Evolutionary conservation across 2,888 invertebrate genomes (phyloP).

Genomic region (Encarsia formosa): DNA sequence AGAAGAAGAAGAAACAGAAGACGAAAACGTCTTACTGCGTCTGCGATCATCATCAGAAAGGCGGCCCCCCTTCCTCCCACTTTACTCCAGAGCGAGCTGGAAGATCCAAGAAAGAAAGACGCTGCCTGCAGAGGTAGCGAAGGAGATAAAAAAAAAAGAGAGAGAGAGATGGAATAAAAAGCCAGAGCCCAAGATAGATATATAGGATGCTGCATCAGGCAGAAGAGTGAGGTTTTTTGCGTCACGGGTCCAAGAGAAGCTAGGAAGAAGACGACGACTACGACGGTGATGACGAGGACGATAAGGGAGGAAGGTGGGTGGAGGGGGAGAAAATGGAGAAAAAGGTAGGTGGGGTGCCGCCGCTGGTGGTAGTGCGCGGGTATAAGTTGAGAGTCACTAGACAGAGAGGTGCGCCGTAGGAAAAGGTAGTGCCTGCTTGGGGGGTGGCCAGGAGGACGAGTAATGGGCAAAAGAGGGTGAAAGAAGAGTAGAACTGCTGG

Average conservation of each 20-base stretch:
- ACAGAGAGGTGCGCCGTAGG: constrained; percentile 15
- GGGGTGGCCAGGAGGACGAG: constrained; percentile 31
- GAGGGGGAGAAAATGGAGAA: constrained; percentile 5
- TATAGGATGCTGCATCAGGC: background rate
- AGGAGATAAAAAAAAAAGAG: background rate
- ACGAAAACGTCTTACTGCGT: constrained; percentile 13
- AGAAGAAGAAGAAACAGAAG: background rate
- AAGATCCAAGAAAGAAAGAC: constrained; percentile 1
- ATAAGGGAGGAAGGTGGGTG: constrained; percentile 22
- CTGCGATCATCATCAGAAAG: constrained; percentile 21
- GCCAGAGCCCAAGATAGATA: background rate
- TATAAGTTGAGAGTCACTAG: constrained; percentile 35
- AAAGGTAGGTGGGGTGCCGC: constrained; percentile 1
- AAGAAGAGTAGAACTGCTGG: constrained; percentile 29
- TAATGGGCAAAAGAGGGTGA: constrained; percentile 38
- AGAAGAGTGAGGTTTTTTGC: constrained; percentile 24
- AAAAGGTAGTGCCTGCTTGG: constrained; percentile 18
- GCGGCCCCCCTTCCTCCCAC: constrained; percentile 14
- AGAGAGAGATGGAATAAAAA: background rate
- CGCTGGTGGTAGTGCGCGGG: constrained; percentile 10
- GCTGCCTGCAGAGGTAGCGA: background rate
- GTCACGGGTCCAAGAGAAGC: constrained; percentile 30
- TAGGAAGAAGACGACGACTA: too few relatives aligned
- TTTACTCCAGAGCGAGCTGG: constrained; percentile 12
- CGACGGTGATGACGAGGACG: constrained; percentile 28